Base-by-base conservation (phyloP, 2,113 vertebrate species). In the Saimiri boliviensis region DNA sequence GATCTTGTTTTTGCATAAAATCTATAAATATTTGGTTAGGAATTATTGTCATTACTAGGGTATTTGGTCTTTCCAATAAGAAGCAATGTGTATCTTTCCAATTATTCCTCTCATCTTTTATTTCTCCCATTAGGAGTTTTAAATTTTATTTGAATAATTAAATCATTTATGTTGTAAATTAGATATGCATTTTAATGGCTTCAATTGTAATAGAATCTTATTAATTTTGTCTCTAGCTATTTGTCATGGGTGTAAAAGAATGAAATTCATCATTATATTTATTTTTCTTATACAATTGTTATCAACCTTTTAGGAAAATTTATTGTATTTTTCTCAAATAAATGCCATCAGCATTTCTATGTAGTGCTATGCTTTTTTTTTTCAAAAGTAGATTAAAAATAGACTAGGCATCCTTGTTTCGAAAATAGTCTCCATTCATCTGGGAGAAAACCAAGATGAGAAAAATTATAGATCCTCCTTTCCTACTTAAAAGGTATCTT, bases 91-190 rank as follows among this genome's bases (percentile, higher is more conserved):
- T 82, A 60, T 58, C 17, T 88, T 5, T 94, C 3, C 80, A 94
- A 81, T 97, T 96, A 94, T 92, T 86, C 27, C 23, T 92, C 58
- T 98, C 30, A 47, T 94, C 54, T 91, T 94, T 94, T 94, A 96
- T 95, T 95, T 95, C 42, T 96, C 80, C 66, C 83, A 96, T 91
- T 94, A 93, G 79, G 58, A 94, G 25, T 63, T 96, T 97, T 80
- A 83, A 93, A 84, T 96, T 96, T 97, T 97, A 91, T 93, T 97
- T 96, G 79, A 97, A 94, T 97, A 97, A 94, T 97, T 93, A 96
- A 95, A 94, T 95, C 89, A 93, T 93, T 91, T 96, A 66, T 94
- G 30, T 93, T 83, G 93, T 93, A 23, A 97, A 87, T 94, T 95
- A 93, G 89, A 83, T 66, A 88, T 89, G 19, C 42, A 86, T 81